Base-by-base conservation (phyloP, 1,140 invertebrate genomes). In the Akabosia matsudoensis region DNA sequence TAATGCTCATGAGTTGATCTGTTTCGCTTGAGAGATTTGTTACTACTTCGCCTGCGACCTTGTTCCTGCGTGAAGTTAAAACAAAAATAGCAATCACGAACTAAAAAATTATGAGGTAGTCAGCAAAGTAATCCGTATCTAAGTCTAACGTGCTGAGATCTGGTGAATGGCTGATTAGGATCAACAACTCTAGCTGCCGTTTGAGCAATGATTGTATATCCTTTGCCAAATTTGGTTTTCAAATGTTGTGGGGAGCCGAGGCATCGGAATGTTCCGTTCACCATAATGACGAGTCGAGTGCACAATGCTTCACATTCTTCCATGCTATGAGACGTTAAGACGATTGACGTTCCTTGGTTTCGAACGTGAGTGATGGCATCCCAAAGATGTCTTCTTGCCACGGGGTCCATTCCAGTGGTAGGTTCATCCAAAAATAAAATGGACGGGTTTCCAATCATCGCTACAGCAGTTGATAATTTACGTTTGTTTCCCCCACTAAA, bases 361-460 rank as follows among this genome's bases (percentile, higher is more conserved):
- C 80, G 56, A 28, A 79, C 64, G 22, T 75, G 76, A 56, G 74
- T 77, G 13, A 81, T 79, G 30, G 76, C 78, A 76, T 81, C 79
- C 80, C 80, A 81, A 16, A 81, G 64, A 78, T 81, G 80, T 1
- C 80, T 51, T 61, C 80, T 67, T 0, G 85, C 84, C 7, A 85
- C 83, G 22, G 86, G 86, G 76, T 87, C 85, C 85, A 86, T 85
- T 54, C 85, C 90, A 74, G 90, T 90, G 0, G 91, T 92, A 0
- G 92, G 92, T 84, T 94, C 92, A 84, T 94, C 95, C 78, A 97
- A 85, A 83, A 95, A 94, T 33, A 97, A 88, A 16, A 97, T 87
- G 14, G 91, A 88, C 2, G 94, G 93, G 86, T 95, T 91, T 24
- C 94, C 95, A 51, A 97, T 88, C 33, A 97, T 85, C 7, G 96